Conservation (phyloP, 2,113 vertebrate species). For the Pipa parva region DNA sequence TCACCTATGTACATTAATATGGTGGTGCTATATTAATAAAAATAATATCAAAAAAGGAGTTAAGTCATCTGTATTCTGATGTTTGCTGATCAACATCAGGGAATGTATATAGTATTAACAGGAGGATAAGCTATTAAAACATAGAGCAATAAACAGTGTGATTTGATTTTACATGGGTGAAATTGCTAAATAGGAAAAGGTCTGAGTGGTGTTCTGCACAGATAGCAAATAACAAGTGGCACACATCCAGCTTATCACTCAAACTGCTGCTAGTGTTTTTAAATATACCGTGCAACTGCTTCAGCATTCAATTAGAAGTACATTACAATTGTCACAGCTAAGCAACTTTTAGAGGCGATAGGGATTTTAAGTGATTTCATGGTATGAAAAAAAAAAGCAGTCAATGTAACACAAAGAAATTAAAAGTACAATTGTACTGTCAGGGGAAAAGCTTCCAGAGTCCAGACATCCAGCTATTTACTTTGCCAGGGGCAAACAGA, state of each 20-base stretch:
- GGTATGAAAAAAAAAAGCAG: constrained; percentile 47
- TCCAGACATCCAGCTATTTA: constrained; percentile 44
- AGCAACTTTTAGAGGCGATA: constrained; percentile 48
- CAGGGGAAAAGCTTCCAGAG: constrained; percentile 47
- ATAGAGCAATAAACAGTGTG: too few relatives aligned
- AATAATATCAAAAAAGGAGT: too few relatives aligned
- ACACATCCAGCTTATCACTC: constrained; percentile 41
- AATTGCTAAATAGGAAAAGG: constrained; percentile 15
- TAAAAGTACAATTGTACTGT: constrained; percentile 52
- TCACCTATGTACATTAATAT: too few relatives aligned
- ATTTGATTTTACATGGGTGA: constrained; percentile 18
- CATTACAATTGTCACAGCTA: constrained; percentile 56
- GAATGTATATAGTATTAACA: too few relatives aligned
- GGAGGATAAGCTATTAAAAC: too few relatives aligned
- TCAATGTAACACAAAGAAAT: constrained; percentile 51
- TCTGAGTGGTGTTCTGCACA: constrained; percentile 25
- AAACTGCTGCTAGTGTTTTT: constrained; percentile 43
- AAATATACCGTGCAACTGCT: constrained; percentile 47
- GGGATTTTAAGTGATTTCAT: constrained; percentile 53
- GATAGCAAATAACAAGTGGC: constrained; percentile 40
- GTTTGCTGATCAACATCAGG: too few relatives aligned
- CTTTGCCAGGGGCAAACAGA: constrained; percentile 40
- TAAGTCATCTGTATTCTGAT: too few relatives aligned
- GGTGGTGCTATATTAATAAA: too few relatives aligned
- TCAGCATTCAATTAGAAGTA: constrained; percentile 52